Evolutionary conservation across 2,888 invertebrate genomes (phyloP).

Genomic region (Caenorhabditis sp.): DNA sequence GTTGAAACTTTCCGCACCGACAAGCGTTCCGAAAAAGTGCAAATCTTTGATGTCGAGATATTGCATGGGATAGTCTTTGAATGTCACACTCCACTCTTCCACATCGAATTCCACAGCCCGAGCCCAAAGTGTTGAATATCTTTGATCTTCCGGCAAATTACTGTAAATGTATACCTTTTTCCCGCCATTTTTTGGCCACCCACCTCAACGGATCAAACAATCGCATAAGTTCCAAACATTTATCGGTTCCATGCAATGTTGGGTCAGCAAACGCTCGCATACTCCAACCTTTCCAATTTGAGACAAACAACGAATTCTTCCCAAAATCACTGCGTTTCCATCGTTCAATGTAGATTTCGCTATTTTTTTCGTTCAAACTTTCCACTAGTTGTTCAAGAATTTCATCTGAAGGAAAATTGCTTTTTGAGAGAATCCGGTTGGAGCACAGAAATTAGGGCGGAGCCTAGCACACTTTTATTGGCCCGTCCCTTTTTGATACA

Average conservation of each 20-base stretch:
- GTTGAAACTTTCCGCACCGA: conserved; percentile 81
- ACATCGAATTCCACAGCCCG: conserved; percentile 84
- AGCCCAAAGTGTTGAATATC: conserved; percentile 83
- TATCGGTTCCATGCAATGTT: conserved; percentile 82
- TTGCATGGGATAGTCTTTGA: conserved; percentile 93
- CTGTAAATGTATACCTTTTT: conserved; percentile 8
- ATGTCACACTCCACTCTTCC: conserved; percentile 84
- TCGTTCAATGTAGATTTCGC: conserved; percentile 92
- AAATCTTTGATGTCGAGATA: conserved; percentile 82
- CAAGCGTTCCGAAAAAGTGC: conserved; percentile 86
- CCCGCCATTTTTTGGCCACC: not conserved
- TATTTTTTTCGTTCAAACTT: conserved; percentile 86
- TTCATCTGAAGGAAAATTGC: conserved; percentile 71
- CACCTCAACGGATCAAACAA: conserved; percentile 79
- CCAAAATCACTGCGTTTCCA: conserved; percentile 45
- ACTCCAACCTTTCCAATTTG: conserved; percentile 78
- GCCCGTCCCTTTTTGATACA: too few relatives aligned
- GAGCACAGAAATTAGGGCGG: too few relatives aligned
- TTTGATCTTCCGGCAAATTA: conserved; percentile 30
- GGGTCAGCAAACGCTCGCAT: conserved; percentile 85
- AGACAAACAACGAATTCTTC: conserved; percentile 81
- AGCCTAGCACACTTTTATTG: too few relatives aligned
- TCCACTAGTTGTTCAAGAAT: conserved; percentile 84
- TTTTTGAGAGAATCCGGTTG: too few relatives aligned
- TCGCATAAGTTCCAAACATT: conserved; percentile 80